Percentiles rank a stretch among this genome's conserved stretches.
These are phyloP conservation scores for Tylochromis polylepis DNA, from an alignment of 2,113 vertebrate genomes.

Conservation along the genomic window DNA sequence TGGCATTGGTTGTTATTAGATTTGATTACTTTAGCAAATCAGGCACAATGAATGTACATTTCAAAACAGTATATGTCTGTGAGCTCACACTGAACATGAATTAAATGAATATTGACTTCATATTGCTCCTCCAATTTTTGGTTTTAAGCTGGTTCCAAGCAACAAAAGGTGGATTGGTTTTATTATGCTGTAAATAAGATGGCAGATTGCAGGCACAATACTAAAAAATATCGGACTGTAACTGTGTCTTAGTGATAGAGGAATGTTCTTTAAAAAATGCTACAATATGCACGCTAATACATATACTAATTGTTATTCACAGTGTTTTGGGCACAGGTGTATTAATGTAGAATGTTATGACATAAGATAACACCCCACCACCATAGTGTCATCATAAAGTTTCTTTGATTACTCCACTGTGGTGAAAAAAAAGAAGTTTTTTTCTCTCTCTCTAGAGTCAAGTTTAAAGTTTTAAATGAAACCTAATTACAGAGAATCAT, in stretches of 20 bases:
- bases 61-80: not conserved
- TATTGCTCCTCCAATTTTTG: not conserved
- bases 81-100: not conserved
- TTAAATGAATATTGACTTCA: not conserved
- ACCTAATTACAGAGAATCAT: not conserved
- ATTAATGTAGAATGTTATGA: not conserved
- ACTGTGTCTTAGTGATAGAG: not conserved
- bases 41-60: not conserved
- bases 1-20: not conserved
- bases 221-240: not conserved
- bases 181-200: not conserved
- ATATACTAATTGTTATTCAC: not conserved
- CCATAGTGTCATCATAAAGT: not conserved
- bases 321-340: not conserved
- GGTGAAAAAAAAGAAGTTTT: not conserved
- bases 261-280: not conserved
- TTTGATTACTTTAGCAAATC: not conserved
- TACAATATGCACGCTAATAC: not conserved
- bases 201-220: not conserved
- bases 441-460: not conserved
- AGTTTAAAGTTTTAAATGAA: not conserved
- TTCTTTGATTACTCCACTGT: not conserved
- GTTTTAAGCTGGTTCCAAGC: not conserved
- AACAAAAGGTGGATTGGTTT: not conserved
- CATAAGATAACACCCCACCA: not conserved